Base-by-base conservation (phyloP, 2,888 invertebrate genomes). In the Xestia ashworthii region DNA sequence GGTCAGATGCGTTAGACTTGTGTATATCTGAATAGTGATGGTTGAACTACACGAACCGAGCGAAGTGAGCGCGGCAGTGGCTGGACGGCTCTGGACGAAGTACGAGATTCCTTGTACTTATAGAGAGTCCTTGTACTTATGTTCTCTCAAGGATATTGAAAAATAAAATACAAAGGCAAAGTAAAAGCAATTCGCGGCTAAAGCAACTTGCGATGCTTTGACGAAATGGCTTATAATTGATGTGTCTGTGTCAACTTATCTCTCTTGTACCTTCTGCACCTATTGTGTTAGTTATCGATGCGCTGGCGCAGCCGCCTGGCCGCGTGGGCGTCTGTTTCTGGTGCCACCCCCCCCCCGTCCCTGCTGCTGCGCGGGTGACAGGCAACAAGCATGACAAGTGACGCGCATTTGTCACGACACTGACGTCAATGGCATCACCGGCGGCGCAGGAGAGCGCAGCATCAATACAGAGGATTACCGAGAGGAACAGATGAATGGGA, bases 311-410 rank as follows among this genome's bases (percentile, higher is more conserved):
- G 67, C 12, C 81, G n/a, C 58, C 50, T 38, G 32, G 53, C n/a
- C 16, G 53, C 55, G 81, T 74, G 64, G 68, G 78, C 64, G 81
- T 75, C 11, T 72, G 46, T 68, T 74, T 58, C 58, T 32, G 22
- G 4, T 25, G 14, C 14, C 1, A 19, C 5, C 2, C 14, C 25
- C 38, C 25, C 9, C 44, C 44, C 44, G 8, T 25, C 44, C 22
- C 46, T 32, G 8, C 64, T 44, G 19, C 32, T 19, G 38, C n/a
- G 38, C 46, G 46, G 16, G 11, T 80, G 85, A 83, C 87, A 87
- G 74, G 55, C 65, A 71, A 87, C 87, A 83, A 64, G 81, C 73
- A 80, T 83, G 88, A 87, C 77, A 76, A 80, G 88, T 86, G 86
- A 87, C 66, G 82, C 53, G 50, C 82, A 83, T 83, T 83, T 71